A percentile compares a stretch with the other conserved stretches of the same genome.
Conservation (phyloP, 2,797 vertebrate species). For the Tarsius wallacei region DNA sequence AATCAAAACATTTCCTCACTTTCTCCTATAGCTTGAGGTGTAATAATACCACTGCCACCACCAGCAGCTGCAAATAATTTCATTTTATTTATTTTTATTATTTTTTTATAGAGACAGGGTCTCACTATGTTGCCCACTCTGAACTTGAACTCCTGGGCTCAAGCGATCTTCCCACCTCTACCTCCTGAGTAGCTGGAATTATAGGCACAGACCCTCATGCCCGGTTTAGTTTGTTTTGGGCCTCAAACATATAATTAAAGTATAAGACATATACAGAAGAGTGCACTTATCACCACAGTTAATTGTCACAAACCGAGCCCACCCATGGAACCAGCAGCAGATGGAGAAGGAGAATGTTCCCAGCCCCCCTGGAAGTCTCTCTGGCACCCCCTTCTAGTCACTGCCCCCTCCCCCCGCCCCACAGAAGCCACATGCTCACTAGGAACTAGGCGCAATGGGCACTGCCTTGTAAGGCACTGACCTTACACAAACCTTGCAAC, state of each 20-base stretch:
- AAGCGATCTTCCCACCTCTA: too few relatives aligned
- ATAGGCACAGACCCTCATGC: too few relatives aligned
- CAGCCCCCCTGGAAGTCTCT: fast-evolving
- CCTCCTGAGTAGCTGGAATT: too few relatives aligned
- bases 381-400: background rate
- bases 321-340: background rate
- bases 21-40: background rate
- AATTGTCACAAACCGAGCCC: background rate
- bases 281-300: fast-evolving
- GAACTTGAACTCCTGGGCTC: too few relatives aligned
- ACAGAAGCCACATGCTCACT: background rate
- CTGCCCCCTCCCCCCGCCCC: too few relatives aligned
- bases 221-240: background rate
- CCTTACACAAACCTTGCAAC: background rate
- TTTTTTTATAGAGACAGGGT: too few relatives aligned
- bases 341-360: background rate
- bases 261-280: fast-evolving
- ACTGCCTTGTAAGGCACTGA: background rate
- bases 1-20: background rate
- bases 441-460: background rate
- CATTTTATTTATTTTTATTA: background rate
- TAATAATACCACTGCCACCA: background rate
- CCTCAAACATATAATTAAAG: background rate
- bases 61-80: background rate
- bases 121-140: too few relatives aligned